A percentile compares a stretch with the other conserved stretches of the same genome.
These are phyloP conservation scores for Nomia melanderi DNA, from an alignment of 1,140 invertebrate genomes.

Conservation along the genomic window DNA sequence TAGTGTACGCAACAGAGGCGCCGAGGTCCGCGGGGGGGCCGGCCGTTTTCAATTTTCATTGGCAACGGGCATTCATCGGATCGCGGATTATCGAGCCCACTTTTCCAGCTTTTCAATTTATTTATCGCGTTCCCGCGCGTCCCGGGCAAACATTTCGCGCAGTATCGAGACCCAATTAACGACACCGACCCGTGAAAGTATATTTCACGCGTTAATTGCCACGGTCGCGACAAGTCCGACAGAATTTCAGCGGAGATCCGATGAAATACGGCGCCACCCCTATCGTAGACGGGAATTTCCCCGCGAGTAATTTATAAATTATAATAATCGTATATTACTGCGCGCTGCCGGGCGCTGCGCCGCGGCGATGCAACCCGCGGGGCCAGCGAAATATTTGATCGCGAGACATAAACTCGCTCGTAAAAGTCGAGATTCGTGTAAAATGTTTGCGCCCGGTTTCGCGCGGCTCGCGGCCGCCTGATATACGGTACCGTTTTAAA, in stretches of 20 bases:
- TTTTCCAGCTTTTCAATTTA: slow-evolving; percentile 6
- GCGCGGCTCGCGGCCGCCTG: background rate
- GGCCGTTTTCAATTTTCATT: background rate
- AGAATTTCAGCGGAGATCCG: slow-evolving; percentile 35
- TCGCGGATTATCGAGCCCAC: background rate
- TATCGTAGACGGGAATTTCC: background rate
- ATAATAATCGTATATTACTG: slow-evolving; percentile 44
- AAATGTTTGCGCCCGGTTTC: background rate
- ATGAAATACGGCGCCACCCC: slow-evolving; percentile 21
- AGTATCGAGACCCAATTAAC: slow-evolving; percentile 35
- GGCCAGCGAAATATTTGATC: slow-evolving; percentile 28
- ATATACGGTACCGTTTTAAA: background rate
- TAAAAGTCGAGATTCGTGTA: slow-evolving; percentile 22
- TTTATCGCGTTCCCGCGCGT: background rate
- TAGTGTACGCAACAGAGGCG: too few relatives aligned
- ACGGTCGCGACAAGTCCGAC: slow-evolving; percentile 20
- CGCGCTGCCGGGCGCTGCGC: too few relatives aligned
- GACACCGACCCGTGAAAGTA: slow-evolving; percentile 24
- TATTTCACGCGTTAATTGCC: slow-evolving; percentile 49
- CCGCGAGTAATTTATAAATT: slow-evolving; percentile 40
- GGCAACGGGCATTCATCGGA: background rate
- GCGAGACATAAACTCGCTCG: slow-evolving; percentile 17
- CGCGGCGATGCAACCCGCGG: too few relatives aligned
- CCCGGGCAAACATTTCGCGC: slow-evolving; percentile 11
- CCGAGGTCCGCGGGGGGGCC: background rate